Evolutionary conservation across 1,140 invertebrate genomes (phyloP), one percentile per base, ranked within the genome.

Genomic region (Drosophila kohkoa): DNA sequence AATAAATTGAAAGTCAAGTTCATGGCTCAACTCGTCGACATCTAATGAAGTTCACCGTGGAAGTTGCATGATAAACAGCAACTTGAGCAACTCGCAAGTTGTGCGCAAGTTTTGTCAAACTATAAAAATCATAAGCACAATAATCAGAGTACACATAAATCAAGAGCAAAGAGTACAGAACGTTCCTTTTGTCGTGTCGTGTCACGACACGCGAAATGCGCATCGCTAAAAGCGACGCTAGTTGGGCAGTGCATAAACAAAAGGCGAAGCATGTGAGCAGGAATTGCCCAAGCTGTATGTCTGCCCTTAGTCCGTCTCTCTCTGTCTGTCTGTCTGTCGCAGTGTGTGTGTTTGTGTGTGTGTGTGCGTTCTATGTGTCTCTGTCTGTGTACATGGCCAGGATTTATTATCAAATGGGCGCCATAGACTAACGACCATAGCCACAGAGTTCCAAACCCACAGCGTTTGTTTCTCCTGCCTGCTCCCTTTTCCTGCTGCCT

Each of bases 331-430:
- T 13, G 45, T 16, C 45, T 60, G 28, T 60, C 43, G 58, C 28
- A 43, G 46, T 46, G n/a, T n/a, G n/a, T n/a, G n/a, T n/a, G n/a
- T n/a, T n/a, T n/a, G n/a, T n/a, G n/a, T n/a, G n/a, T n/a, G 28
- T 60, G 46, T 32, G 45, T 48, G 58, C 28, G 32, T 54, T 48
- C 41, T 32, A 46, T 66, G 32, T 75, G 35, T 65, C 32, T 58
- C 28, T 69, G 41, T 62, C 32, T 58, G 35, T 69, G 41, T 62
- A 49, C 55, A 59, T 74, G 74, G 70, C 62, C 77, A 89, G 70
- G 83, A 87, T 87, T 87, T 87, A 87, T 87, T 88, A 88, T 80
- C 77, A 89, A 87, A 87, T 83, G 83, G 83, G 83, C 83, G 83
- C 83, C 83, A 88, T 80, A 79, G 80, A 88, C 83, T 83, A 80